Evolutionary conservation across 2,888 invertebrate genomes (phyloP).

Genomic region (Girardia tigrina): DNA sequence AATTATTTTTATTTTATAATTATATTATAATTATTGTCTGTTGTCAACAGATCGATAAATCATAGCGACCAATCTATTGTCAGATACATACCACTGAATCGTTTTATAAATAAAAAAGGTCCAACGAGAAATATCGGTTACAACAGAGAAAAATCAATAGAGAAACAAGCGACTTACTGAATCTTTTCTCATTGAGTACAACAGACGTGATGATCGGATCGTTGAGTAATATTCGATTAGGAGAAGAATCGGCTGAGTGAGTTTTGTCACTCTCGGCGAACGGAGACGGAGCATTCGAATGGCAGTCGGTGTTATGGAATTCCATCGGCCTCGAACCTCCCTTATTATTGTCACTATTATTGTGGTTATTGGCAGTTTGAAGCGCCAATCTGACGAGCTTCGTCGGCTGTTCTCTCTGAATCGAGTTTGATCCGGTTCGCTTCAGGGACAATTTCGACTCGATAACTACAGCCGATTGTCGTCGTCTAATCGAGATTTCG

Average conservation of each 20-base stretch:
- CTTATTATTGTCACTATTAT: neutral
- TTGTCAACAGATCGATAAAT: too few relatives aligned
- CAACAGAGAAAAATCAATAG: too few relatives aligned
- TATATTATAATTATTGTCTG: too few relatives aligned
- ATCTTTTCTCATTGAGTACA: neutral
- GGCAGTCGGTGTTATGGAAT: neutral
- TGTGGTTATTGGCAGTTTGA: neutral
- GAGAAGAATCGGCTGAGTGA: neutral
- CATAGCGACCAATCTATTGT: too few relatives aligned
- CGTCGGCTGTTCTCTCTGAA: neutral
- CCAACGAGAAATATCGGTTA: too few relatives aligned
- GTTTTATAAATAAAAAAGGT: too few relatives aligned
- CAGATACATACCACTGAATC: too few relatives aligned
- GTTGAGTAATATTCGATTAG: neutral
- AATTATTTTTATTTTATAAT: too few relatives aligned
- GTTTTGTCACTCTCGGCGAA: neutral
- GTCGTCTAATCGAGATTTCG: neutral
- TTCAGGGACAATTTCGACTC: neutral
- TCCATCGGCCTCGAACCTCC: too few relatives aligned
- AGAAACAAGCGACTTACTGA: neutral
- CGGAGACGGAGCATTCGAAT: neutral
- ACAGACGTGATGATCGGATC: conserved; percentile 2
- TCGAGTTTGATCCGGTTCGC: neutral
- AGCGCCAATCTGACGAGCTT: neutral
- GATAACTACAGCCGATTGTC: too few relatives aligned